Percentiles rank a stretch among this genome's conserved stretches.
Evolutionary conservation across 2,888 invertebrate genomes (phyloP).

Genomic region (Agrenia bidenticulata): DNA sequence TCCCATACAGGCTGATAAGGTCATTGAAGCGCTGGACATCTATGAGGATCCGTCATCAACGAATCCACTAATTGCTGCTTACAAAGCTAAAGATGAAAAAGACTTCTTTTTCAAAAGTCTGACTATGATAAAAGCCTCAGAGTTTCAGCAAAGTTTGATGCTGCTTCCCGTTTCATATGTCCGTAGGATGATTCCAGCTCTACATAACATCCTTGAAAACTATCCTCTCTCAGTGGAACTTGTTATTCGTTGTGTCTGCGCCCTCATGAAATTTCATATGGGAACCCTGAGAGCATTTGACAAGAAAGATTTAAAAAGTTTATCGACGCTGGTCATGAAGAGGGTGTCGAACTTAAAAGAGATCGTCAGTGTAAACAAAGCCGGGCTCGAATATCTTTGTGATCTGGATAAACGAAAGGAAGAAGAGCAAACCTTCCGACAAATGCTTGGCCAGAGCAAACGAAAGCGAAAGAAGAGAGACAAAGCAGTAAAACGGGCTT

Average conservation of each 20-base stretch:
- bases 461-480: constrained; percentile 65
- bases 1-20: constrained; percentile 71
- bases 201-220: constrained; percentile 38
- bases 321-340: constrained; percentile 36
- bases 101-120: constrained; percentile 81
- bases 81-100: constrained; percentile 69
- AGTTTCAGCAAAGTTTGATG: constrained; percentile 51
- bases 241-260: constrained; percentile 40
- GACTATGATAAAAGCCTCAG: constrained; percentile 65
- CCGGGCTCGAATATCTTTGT: constrained; percentile 75
- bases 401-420: constrained; percentile 73
- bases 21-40: constrained; percentile 86
- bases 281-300: constrained; percentile 40
- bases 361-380: constrained; percentile 79
- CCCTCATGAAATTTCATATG: constrained; percentile 50
- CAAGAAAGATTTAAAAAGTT: constrained; percentile 30
- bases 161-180: constrained; percentile 49
- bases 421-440: constrained; percentile 74
- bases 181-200: constrained; percentile 43
- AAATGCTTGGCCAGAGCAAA: constrained; percentile 66
- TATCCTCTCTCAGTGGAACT: constrained; percentile 49
- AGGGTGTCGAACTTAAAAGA: constrained; percentile 63
- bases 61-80: constrained; percentile 74
- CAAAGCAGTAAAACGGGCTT: constrained; percentile 65
- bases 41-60: constrained; percentile 59